phyloP scores from a whole-genome alignment of 1,140 invertebrate species.

The Drosophila pruinosa region DNA sequence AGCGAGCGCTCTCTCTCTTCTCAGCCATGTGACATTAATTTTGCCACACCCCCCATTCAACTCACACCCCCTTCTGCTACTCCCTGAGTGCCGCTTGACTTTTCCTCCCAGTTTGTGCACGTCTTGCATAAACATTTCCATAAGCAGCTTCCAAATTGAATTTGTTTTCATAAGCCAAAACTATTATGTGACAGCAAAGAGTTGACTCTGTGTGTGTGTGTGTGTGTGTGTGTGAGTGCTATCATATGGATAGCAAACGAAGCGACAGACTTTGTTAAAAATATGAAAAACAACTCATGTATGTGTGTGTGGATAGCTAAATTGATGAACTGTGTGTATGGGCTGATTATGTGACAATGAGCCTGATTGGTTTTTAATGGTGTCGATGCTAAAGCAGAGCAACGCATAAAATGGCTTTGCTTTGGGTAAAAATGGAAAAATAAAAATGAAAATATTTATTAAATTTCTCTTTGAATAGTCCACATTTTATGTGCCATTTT shows the following conservation, averaged over 20 bases:
- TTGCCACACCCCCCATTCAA: background rate
- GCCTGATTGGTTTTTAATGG: slow-evolving; percentile 78
- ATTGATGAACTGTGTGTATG: slow-evolving; percentile 38
- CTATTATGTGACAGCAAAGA: slow-evolving; percentile 71
- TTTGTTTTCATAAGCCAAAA: slow-evolving; percentile 81
- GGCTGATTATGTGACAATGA: slow-evolving; percentile 73
- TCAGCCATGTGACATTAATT: slow-evolving; percentile 74
- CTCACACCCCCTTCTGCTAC: background rate
- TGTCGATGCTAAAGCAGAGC: slow-evolving; percentile 1
- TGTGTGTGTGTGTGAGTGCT: slow-evolving; percentile 33
- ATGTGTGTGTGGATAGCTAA: slow-evolving; percentile 11
- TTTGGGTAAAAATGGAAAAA: background rate
- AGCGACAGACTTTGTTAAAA: slow-evolving; percentile 52
- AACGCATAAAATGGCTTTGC: slow-evolving; percentile 1
- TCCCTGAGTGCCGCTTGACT: background rate
- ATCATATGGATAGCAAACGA: slow-evolving; percentile 2
- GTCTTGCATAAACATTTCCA: slow-evolving; percentile 80
- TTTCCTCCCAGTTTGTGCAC: slow-evolving; percentile 46
- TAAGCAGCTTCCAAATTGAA: slow-evolving; percentile 79
- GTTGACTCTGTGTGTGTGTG: slow-evolving; percentile 35
- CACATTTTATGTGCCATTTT: too few relatives aligned
- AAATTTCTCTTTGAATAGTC: too few relatives aligned
- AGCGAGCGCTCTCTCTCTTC: background rate
- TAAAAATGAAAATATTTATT: too few relatives aligned
- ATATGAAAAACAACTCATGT: slow-evolving; percentile 11